Percentiles rank a stretch among this genome's conserved stretches.
Evolutionary conservation across 2,888 invertebrate genomes (phyloP).

Genomic region (Melieria crassipennis): DNA sequence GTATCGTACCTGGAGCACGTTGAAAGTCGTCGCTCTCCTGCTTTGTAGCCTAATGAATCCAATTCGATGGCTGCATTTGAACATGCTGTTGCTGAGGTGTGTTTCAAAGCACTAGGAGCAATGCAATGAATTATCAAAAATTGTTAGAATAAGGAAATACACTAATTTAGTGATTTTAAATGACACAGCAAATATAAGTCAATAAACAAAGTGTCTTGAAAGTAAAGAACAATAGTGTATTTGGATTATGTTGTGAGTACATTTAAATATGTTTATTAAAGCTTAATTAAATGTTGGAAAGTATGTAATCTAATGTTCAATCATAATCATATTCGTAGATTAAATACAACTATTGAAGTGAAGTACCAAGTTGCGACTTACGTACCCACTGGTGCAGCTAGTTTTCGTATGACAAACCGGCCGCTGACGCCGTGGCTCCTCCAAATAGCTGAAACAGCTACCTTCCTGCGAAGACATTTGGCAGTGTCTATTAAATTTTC

Average conservation of each 20-base stretch:
- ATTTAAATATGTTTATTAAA: too few species aligned
- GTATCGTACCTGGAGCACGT: constrained; percentile 47
- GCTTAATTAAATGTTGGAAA: not conserved
- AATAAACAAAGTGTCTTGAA: too few species aligned
- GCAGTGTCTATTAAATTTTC: constrained; percentile 29
- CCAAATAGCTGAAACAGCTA: constrained; percentile 34
- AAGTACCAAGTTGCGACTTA: not conserved
- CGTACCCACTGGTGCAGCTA: constrained; percentile 18
- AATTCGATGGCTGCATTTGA: constrained; percentile 7
- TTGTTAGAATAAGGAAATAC: too few species aligned
- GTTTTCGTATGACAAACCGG: constrained; percentile 57
- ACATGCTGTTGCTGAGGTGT: constrained; percentile 1
- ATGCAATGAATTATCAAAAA: too few species aligned
- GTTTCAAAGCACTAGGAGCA: constrained; percentile 7
- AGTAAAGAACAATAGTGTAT: too few species aligned
- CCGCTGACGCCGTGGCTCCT: constrained; percentile 52
- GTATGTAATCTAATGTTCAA: not conserved
- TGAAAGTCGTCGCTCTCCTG: constrained; percentile 47
- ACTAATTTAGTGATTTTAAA: too few species aligned
- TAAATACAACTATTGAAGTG: not conserved
- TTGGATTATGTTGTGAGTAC: too few species aligned
- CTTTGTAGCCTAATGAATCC: constrained; percentile 22
- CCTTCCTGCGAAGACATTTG: constrained; percentile 20
- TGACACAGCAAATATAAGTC: too few species aligned
- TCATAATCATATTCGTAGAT: not conserved